Percentiles rank a stretch among this genome's conserved stretches.
These are phyloP conservation scores for Nemotelus nigrinus DNA, from an alignment of 2,888 invertebrate genomes.

Conservation along the genomic window DNA sequence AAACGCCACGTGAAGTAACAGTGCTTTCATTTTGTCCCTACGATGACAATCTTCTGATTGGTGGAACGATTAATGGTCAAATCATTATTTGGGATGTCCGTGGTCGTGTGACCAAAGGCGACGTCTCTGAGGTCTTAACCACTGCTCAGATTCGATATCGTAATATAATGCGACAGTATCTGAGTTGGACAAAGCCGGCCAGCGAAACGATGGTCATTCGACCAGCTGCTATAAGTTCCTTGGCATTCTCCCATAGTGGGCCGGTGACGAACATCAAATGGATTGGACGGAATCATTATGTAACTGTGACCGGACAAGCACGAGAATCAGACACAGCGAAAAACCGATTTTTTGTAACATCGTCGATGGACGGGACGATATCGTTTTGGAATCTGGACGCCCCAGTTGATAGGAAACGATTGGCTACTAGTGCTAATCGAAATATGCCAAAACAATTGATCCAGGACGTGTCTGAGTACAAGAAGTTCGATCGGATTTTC, in stretches of 20 bases:
- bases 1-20: conserved; percentile 74
- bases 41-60: conserved; percentile 75
- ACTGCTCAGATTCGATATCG: conserved; percentile 72
- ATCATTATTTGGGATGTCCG: conserved; percentile 77
- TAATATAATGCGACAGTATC: conserved; percentile 69
- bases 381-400: conserved; percentile 76
- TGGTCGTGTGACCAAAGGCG: conserved; percentile 71
- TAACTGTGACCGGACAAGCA: conserved; percentile 71
- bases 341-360: conserved; percentile 73
- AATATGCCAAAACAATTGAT: conserved; percentile 70
- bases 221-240: conserved; percentile 71
- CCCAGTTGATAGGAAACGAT: conserved; percentile 52
- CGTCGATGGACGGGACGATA: conserved; percentile 74
- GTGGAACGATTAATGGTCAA: conserved; percentile 79
- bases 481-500: conserved; percentile 70
- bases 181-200: conserved; percentile 76
- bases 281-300: conserved; percentile 71
- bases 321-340: conserved; percentile 61
- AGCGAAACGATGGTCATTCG: conserved; percentile 69
- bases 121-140: conserved; percentile 71
- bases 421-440: conserved; percentile 53
- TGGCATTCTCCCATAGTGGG: conserved; percentile 71
- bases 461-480: conserved; percentile 71
- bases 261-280: conserved; percentile 75
- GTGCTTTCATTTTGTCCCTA: conserved; percentile 75